Evolutionary conservation across 1,140 invertebrate species (phyloP), one percentile per base, ranked within the genome.

Genomic region (Asbolus verrucosus): DNA sequence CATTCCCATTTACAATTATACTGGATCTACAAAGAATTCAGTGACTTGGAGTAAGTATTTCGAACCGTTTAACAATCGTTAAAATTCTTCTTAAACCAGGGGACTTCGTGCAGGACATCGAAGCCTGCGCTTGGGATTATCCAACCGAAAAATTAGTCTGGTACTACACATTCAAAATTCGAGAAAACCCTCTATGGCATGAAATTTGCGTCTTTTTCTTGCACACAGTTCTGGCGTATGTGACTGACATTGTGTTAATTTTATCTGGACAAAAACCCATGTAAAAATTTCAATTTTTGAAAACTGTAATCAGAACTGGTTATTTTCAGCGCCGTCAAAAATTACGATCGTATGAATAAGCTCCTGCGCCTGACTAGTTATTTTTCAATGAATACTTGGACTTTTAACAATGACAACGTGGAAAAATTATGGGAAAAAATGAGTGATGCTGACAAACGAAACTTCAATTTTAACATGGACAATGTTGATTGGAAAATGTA

Each of bases 321-420:
- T 27, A 24, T 1, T 60, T 60, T 60, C 9, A 15, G 27, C 2
- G 85, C 92, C 82, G 84, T 88, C 19, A 87, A 88, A 77, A 87
- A 91, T 13, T 93, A 93, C 74, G 84, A 83, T 11, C 91, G 91
- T 77, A 87, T 94, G 36, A 84, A 89, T 59, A 90, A 91, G 77
- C 89, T 92, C 50, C 85, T 88, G n/a, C 82, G 84, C 11, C 87
- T 88, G 0, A 82, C 94, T n/a, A 85, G 88, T 33, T 94, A 89
- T 79, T 94, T 94, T 77, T 87, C 88, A 14, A 83, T 84, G 0
- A 82, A 87, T 39, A 83, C 90, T 72, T 94, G 92, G 88, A 84
- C 85, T 21, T 94, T 94, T 75, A 79, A 84, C 11, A 90, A 90
- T 74, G 81, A 85, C 0, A 93, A 93, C 76, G 81, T 87, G 0